These are phyloP conservation scores for Sitta europaea DNA, from an alignment of 2,113 vertebrate species.

Conservation along the genomic window DNA sequence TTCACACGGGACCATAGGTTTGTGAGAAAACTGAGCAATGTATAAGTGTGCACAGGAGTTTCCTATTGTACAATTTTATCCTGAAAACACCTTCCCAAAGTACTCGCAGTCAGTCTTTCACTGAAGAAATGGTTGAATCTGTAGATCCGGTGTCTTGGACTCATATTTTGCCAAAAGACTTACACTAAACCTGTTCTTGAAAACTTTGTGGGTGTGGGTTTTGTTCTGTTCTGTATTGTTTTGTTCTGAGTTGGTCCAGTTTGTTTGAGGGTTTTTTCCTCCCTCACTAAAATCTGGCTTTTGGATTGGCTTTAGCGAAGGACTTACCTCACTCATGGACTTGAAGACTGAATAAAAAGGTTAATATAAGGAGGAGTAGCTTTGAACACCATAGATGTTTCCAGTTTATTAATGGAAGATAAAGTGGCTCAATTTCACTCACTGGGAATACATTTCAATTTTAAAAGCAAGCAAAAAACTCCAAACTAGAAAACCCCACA, in stretches of 20 bases:
- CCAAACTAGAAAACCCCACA: background rate
- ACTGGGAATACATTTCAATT: background rate
- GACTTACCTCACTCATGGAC: background rate
- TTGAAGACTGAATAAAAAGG: background rate
- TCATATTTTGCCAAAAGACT: background rate
- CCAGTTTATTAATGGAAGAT: background rate
- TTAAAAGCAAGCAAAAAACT: rapidly evolving
- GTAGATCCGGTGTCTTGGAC: background rate
- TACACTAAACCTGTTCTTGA: background rate
- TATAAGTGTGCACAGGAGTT: background rate
- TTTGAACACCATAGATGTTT: background rate
- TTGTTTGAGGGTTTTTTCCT: background rate
- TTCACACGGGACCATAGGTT: background rate
- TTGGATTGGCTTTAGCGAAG: background rate
- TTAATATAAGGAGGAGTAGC: background rate
- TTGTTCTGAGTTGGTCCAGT: background rate
- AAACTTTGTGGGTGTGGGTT: background rate
- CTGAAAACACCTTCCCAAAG: background rate
- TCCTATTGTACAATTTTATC: background rate
- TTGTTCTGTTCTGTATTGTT: background rate
- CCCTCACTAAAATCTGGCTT: background rate
- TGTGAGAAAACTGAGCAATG: background rate
- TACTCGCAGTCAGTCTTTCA: background rate
- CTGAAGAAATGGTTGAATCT: background rate
- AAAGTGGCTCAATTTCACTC: background rate